Percentiles rank a stretch among this genome's conserved stretches.
These are phyloP conservation scores for Drosophila ercepeae DNA, from an alignment of 1,140 invertebrate species.

Conservation along the genomic window DNA sequence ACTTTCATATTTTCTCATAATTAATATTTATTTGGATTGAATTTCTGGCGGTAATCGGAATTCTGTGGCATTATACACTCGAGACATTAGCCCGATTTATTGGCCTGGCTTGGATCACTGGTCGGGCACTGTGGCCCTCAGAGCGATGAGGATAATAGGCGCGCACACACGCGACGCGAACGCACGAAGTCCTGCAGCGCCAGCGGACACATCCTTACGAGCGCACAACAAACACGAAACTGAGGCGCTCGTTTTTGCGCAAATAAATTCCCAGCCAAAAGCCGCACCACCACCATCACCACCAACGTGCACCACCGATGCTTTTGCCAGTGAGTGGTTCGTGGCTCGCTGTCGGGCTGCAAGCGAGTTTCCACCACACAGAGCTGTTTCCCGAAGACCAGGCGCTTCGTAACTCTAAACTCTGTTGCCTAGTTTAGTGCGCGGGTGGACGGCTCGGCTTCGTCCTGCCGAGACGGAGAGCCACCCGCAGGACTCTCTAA, in stretches of 20 bases:
- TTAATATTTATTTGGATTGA: constrained; percentile 2
- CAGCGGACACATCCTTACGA: constrained; percentile 83
- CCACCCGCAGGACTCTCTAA: constrained; percentile 7
- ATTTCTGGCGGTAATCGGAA: constrained; percentile 1
- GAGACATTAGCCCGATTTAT: constrained; percentile 32
- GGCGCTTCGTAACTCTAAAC: neutral
- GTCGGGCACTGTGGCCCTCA: constrained; percentile 43
- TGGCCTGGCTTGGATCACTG: constrained; percentile 25
- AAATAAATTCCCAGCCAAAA: constrained; percentile 72
- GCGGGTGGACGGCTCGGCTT: constrained; percentile 50
- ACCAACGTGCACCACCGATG: constrained; percentile 21
- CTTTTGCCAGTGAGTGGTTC: constrained; percentile 17
- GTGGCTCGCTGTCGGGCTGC: constrained; percentile 28
- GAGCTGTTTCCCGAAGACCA: constrained; percentile 17
- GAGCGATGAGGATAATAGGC: constrained; percentile 57
- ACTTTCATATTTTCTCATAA: constrained; percentile 39
- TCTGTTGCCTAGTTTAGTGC: constrained; percentile 56
- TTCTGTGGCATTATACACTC: constrained; percentile 31
- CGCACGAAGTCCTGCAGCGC: constrained; percentile 75
- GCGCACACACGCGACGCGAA: constrained; percentile 80
- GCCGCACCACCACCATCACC: constrained; percentile 22
- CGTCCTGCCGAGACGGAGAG: constrained; percentile 26
- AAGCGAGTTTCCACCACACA: constrained; percentile 43
- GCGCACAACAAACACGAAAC: constrained; percentile 84
- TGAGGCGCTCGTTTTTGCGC: constrained; percentile 75